Base-by-base conservation (phyloP, 37 sponge, comb jelly and placozoan species). In the Aplysina aerophoba region DNA sequence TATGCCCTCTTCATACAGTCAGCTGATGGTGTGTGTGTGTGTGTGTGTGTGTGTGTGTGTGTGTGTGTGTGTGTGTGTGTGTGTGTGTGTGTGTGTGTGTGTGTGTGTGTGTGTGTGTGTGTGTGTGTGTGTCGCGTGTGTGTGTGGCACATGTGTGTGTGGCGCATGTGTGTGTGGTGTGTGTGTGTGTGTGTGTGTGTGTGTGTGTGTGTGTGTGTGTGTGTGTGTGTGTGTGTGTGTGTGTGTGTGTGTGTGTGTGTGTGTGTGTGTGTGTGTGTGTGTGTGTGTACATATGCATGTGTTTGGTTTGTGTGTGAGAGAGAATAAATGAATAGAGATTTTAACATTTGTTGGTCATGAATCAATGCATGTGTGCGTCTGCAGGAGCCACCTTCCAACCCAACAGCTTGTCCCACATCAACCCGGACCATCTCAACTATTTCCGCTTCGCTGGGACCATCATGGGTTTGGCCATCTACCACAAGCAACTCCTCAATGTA, bases 1-100 rank as follows among this genome's bases (percentile, higher is more conserved):
- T 97, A 97, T 67, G 98, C 98, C 12, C 98, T 97, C 17, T 97
- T 97, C 83, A 95, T 93, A 12, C 95, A 89, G 62, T 97, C 98
- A 30, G 87, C 94, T 30, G 96, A 97, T 90, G 98, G 98, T 87
- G 53, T 56, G 90, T 57, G 28, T 24, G 28, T 71, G 37, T 34
- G 4, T 33, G 50, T 71, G 36, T 71, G 11, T 33, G 31, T 71
- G 4, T 19, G 20, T 20, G 20, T 71, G 36, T 15, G 6, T 21
- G 28, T 25, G 20, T 11, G 11, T 62, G 63, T 62, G 63, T 62
- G 50, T 44, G 50, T 8, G 11, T 11, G 63, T 11, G 11, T 11
- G 37, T 31, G n/a, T 5, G 6, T 3, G 20, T 20, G 20, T 71
- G 36, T 71, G 2, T 21, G 16, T 6, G 3, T 62, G 27, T 62